phyloP scores from a whole-genome alignment of 2,888 invertebrate genomes.

The Drosophila niveifrons region DNA sequence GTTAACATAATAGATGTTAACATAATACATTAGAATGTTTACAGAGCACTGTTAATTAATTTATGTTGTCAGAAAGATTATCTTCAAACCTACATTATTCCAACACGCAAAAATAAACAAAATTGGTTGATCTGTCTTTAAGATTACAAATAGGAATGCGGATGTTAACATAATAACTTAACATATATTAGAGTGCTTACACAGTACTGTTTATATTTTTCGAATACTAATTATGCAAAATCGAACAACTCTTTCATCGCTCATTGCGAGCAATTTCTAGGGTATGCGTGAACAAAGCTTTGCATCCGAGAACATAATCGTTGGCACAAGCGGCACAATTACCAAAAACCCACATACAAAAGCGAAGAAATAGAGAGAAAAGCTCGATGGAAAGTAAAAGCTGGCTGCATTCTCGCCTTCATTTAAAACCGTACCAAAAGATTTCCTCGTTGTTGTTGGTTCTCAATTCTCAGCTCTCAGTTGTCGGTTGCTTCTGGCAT shows the following conservation, averaged over 20 bases:
- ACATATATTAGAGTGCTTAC: too few species aligned
- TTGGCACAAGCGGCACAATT: constrained; percentile 34
- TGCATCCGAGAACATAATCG: constrained; percentile 43
- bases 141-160: too few species aligned
- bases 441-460: constrained; percentile 17
- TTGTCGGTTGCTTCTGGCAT: neutral
- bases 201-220: too few species aligned
- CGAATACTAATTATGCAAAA: neutral
- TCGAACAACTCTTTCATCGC: neutral
- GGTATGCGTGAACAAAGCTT: constrained; percentile 20
- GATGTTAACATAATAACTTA: too few species aligned
- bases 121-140: too few species aligned
- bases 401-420: constrained; percentile 42
- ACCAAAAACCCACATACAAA: constrained; percentile 18
- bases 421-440: constrained; percentile 48
- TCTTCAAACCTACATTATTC: too few species aligned
- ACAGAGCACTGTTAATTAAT: too few species aligned
- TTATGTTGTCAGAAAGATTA: too few species aligned
- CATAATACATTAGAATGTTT: too few species aligned
- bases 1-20: too few species aligned
- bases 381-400: constrained; percentile 27
- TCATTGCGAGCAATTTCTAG: neutral
- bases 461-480: neutral
- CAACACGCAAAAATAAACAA: too few species aligned
- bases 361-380: constrained; percentile 1